Base-by-base conservation (phyloP, 2,113 vertebrate species). In the Dolichallabes microphthalmus region DNA sequence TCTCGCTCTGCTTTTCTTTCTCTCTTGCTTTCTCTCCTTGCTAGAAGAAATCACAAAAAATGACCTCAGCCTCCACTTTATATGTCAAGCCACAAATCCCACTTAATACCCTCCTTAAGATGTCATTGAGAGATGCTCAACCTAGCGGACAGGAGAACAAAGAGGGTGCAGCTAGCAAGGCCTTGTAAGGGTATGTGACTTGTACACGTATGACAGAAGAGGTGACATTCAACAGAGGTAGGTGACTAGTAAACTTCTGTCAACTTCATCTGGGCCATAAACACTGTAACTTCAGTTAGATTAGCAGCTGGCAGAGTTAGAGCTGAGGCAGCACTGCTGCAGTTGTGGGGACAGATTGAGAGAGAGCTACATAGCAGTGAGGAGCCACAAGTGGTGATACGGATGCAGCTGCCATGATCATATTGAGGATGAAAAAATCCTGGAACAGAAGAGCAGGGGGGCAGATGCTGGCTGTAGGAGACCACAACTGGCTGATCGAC, bases 21-120 rank as follows among this genome's bases (percentile, higher is more conserved):
- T n/a, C 57, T 73, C 58, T 77, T n/a, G 15, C 64, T 39, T 60
- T 89, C 77, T 88, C 83, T 66, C 69, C 88, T 87, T 90, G 80
- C 85, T 74, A 69, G 83, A 60, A 68, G 86, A 91, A 88, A 92
- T 92, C 92, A 90, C 82, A 88, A 90, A 75, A 78, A 79, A 84
- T 88, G 79, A 68, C 53, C 83, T 63, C 90, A 89, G 87, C 87
- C 87, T 87, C 85, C 87, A 89, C 88, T 93, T 92, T 88, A 92
- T 89, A 91, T 92, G 92, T 93, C 91, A 92, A 88, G 90, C 83
- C 90, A 87, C 88, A 92, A 93, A 94, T 91, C 92, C 90, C 83
- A 88, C 91, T 92, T 91, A 90, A 93, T 92, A 90, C 92, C 89
- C 92, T 93, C 91, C 91, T 93, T 93, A 90, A 91, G 87, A 87